Evolutionary conservation across 2,888 invertebrate genomes (phyloP), one percentile per base, ranked within the genome.

Genomic region (Horisme vitalbata): DNA sequence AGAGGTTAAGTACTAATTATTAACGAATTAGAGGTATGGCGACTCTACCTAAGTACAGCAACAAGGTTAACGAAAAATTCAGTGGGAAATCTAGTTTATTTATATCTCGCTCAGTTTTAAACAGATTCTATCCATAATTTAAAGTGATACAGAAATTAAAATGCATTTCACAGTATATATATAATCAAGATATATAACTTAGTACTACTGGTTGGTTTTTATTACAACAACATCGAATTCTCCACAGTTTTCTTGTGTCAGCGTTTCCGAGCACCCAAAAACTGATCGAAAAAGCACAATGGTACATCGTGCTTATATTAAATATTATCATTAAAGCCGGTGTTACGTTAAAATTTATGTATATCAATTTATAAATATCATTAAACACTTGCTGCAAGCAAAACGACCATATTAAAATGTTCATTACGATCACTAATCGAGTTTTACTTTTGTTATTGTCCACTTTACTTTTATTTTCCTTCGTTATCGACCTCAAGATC

Each of bases 251-350:
- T 54, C 86, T 69, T 0, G 88, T 88, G 3, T 72, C 72, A 1
- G 65, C 63, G 45, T 87, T 88, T 1, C 82, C 87, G 41, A 84
- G 80, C 3, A 88, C 63, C 88, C 88, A 88, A 55, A 87, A 88
- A 5, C 71, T 51, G 30, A 79, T 79, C 0, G 86, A 75, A 23
- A 76, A 60, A 0, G 78, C 76, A 59, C 83, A 85, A 24, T 85
- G 79, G 52, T 80, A 88, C 49, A 83, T 61, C 0, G 76, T 53
- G 0, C 73, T n/a, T 33, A 75, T 68, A 50, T 76, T 77, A 43
- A 63, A 52, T 0, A 55, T 7, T 1, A 65, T 32, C 2, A 73
- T 26, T 2, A 56, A 4, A 3, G 46, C 21, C 0, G 59, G 58
- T 0, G 59, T 49, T 4, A 56, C 8, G 4, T 47, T 32, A 4